Evolutionary conservation across 2,113 vertebrate genomes (phyloP).

Genomic region (Carassius carassius): DNA sequence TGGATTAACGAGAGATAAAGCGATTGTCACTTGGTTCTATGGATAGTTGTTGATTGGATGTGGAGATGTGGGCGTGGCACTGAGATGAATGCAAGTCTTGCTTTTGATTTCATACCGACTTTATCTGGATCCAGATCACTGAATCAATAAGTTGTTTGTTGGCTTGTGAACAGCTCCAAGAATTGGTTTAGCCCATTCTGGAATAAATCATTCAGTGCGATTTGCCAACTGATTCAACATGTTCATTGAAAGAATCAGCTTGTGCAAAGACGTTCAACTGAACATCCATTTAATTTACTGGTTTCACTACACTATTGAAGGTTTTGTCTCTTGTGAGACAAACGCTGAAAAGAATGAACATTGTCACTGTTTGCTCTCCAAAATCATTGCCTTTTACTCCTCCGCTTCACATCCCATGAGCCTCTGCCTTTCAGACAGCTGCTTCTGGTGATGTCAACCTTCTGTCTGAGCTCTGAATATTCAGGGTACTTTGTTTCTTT

Average conservation of each 20-base stretch:
- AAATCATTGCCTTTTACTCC: neutral
- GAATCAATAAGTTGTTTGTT: too few relatives aligned
- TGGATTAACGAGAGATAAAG: neutral
- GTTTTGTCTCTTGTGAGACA: neutral
- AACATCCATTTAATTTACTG: neutral
- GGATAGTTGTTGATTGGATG: too few relatives aligned
- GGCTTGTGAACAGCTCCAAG: too few relatives aligned
- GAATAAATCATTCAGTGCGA: neutral
- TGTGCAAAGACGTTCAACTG: too few relatives aligned
- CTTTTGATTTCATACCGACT: too few relatives aligned
- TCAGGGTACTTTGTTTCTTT: conserved; percentile 11
- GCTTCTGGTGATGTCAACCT: neutral
- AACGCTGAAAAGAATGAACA: neutral
- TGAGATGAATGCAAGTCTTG: too few relatives aligned
- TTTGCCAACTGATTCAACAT: too few relatives aligned
- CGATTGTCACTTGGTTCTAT: neutral
- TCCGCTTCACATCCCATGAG: neutral
- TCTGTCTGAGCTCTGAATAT: neutral
- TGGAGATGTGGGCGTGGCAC: too few relatives aligned
- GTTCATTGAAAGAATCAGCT: too few relatives aligned
- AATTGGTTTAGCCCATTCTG: too few relatives aligned
- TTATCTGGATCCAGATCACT: too few relatives aligned
- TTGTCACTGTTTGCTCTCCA: neutral
- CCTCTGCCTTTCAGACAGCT: conserved; percentile 15
- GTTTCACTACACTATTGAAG: neutral